Conservation (phyloP, 2,888 invertebrate species). For the Sesia bembeciformis region DNA sequence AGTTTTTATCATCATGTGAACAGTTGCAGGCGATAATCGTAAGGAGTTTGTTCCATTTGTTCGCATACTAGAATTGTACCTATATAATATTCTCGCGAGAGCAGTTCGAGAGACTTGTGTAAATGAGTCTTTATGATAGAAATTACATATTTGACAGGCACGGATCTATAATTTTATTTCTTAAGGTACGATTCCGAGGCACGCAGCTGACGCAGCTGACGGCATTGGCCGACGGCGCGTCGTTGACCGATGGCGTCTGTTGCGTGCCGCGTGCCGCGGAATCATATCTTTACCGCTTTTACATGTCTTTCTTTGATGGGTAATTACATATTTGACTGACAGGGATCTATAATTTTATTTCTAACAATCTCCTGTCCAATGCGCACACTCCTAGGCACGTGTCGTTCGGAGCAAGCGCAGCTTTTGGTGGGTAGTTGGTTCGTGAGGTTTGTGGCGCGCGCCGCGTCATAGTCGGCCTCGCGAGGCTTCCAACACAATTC, state of each 20-base stretch:
- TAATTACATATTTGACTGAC: neutral
- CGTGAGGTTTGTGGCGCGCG: constrained; percentile 37
- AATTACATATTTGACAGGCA: neutral
- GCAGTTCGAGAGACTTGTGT: too few relatives aligned
- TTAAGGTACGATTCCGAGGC: constrained; percentile 32
- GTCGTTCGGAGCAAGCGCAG: constrained; percentile 22
- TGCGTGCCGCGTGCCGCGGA: too few relatives aligned
- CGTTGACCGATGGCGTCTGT: too few relatives aligned
- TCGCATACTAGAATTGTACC: too few relatives aligned
- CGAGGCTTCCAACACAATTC: constrained; percentile 55
- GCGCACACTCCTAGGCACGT: constrained; percentile 40
- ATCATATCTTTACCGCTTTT: too few relatives aligned
- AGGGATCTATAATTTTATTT: neutral
- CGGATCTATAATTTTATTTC: neutral
- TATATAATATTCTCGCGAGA: too few relatives aligned
- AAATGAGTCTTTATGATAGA: too few relatives aligned
- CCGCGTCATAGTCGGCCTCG: constrained; percentile 38
- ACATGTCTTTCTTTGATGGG: too few relatives aligned
- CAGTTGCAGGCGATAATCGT: too few relatives aligned
- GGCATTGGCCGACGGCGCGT: too few relatives aligned
- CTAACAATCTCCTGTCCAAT: constrained; percentile 27
- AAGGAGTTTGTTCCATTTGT: too few relatives aligned
- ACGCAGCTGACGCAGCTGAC: constrained; percentile 26
- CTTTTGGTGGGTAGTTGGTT: constrained; percentile 40
- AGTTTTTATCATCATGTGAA: too few relatives aligned